Percentiles rank a stretch among this genome's conserved stretches.
Evolutionary conservation across 2,113 vertebrate genomes (phyloP).

Genomic region (Ictalurus furcatus): DNA sequence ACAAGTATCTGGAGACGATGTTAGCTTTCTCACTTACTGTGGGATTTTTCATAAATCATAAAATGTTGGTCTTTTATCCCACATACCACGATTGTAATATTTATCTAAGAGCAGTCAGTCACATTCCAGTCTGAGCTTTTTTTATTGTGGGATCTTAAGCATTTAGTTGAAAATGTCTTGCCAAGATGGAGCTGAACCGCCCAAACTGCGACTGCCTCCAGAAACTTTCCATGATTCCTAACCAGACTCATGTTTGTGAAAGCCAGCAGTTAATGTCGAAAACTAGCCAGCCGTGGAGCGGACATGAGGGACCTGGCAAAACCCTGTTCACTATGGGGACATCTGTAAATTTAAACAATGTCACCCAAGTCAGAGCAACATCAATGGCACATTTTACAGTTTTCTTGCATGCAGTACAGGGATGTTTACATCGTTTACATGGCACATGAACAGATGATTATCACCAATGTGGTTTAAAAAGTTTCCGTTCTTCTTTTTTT

Average conservation of each 20-base stretch:
- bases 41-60: conserved; percentile 24
- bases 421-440: conserved; percentile 21
- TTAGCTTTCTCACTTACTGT: neutral
- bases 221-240: conserved; percentile 64
- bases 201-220: conserved; percentile 48
- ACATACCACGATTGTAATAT: conserved; percentile 29
- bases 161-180: conserved; percentile 60
- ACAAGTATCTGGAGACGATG: conserved; percentile 5
- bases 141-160: conserved; percentile 60
- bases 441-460: conserved; percentile 30
- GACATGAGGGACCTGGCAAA: conserved; percentile 52
- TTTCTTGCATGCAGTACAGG: conserved; percentile 32
- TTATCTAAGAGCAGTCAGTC: conserved; percentile 54
- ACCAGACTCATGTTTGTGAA: conserved; percentile 54
- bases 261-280: conserved; percentile 55
- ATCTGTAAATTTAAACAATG: conserved; percentile 59
- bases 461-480: conserved; percentile 18
- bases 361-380: conserved; percentile 53
- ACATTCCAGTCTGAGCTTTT: conserved; percentile 64
- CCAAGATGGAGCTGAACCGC: conserved; percentile 57
- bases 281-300: conserved; percentile 37
- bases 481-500: neutral
- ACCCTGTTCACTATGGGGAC: conserved; percentile 56
- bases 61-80: conserved; percentile 46
- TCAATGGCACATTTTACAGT: conserved; percentile 63